Conservation (phyloP, 2,113 vertebrate genomes). For the Mesocricetus auratus region DNA sequence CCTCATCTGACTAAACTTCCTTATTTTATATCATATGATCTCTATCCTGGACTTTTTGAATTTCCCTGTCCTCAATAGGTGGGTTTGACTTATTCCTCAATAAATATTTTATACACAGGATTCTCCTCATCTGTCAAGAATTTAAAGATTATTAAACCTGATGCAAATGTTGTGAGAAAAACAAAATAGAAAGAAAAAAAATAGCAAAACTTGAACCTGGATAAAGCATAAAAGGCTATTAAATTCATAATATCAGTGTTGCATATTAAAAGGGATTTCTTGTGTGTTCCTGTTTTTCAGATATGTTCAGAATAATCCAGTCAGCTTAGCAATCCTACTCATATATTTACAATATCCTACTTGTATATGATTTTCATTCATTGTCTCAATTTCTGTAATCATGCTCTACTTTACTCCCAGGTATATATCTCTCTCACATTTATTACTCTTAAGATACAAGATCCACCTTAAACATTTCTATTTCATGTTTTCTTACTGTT, state of each 20-base stretch:
- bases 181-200: not conserved
- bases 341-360: not conserved
- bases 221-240: not conserved
- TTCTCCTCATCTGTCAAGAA: not conserved
- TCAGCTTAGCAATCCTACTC: not conserved
- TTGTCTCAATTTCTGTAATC: not conserved
- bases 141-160: not conserved
- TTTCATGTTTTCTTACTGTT: not conserved
- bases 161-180: not conserved
- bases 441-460: not conserved
- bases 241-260: not conserved
- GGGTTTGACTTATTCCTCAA: not conserved
- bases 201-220: not conserved
- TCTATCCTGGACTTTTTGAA: not conserved
- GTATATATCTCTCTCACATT: not conserved
- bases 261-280: not conserved
- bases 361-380: not conserved
- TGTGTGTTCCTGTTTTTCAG: not conserved
- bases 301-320: not conserved
- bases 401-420: not conserved
- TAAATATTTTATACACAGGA: not conserved
- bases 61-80: not conserved
- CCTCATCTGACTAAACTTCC: not conserved
- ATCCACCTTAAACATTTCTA: not conserved
- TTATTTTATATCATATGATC: not conserved